A percentile compares a stretch with the other conserved stretches of the same genome.
Evolutionary conservation across 2,113 vertebrate genomes (phyloP).

Genomic region (Cyphomyrus plagiostoma): DNA sequence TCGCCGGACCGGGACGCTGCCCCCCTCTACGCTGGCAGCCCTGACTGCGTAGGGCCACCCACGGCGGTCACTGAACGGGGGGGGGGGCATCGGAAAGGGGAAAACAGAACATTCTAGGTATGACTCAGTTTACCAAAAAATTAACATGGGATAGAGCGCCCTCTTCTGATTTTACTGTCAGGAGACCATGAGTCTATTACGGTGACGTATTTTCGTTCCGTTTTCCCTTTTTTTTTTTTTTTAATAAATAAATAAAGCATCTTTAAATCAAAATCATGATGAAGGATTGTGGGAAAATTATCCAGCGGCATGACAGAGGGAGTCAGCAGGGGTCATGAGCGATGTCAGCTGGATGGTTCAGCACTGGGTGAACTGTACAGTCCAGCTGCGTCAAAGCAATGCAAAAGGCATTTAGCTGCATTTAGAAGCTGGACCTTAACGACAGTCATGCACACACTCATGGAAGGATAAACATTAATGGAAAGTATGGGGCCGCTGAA

Average conservation of each 20-base stretch:
- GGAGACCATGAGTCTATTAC: not conserved
- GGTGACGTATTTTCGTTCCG: not conserved
- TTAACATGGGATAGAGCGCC: not conserved
- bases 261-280: not conserved
- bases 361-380: not conserved
- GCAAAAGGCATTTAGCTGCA: not conserved
- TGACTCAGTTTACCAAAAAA: not conserved
- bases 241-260: not conserved
- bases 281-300: not conserved
- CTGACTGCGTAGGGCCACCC: not conserved
- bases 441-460: not conserved
- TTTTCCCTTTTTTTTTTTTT: no score
- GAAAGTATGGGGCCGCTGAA: not conserved
- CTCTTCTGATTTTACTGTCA: not conserved
- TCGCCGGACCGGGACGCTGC: not conserved
- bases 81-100: not conserved
- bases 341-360: not conserved
- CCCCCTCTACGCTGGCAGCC: not conserved
- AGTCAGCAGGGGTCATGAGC: not conserved
- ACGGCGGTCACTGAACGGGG: not conserved
- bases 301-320: not conserved
- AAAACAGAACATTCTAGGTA: not conserved
- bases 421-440: not conserved
- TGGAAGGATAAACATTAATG: not conserved
- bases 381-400: not conserved